Evolutionary conservation across 2,113 vertebrate genomes (phyloP).

Genomic region (Aspidoscelis tigris): DNA sequence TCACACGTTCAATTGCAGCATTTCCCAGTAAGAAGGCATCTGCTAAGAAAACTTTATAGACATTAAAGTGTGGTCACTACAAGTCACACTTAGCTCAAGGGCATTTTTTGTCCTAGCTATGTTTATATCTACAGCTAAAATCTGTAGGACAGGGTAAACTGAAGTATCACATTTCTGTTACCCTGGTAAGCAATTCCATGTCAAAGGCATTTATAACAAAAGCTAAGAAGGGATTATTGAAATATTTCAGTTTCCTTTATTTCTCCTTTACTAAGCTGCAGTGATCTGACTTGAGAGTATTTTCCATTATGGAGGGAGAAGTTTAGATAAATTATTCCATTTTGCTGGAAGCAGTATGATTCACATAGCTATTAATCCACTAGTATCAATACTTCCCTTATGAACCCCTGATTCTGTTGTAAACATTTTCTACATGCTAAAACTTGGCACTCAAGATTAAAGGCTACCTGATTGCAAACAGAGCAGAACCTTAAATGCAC

Average conservation of each 20-base stretch:
- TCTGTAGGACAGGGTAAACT: not conserved
- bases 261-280: not conserved
- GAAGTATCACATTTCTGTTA: not conserved
- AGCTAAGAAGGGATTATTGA: constrained; percentile 21
- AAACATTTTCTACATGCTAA: constrained; percentile 16
- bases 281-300: constrained; percentile 3
- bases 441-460: not conserved
- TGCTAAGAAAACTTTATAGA: too few species aligned
- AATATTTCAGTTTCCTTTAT: constrained; percentile 16
- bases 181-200: not conserved
- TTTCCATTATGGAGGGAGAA: constrained; percentile 24
- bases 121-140: not conserved
- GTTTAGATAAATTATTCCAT: not conserved
- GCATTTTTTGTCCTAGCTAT: too few species aligned
- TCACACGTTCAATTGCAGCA: too few species aligned
- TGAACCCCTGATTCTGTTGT: constrained; percentile 30
- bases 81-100: too few species aligned
- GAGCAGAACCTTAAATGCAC: constrained; percentile 19
- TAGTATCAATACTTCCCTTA: constrained; percentile 21
- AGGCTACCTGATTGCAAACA: not conserved
- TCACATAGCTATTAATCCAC: not conserved
- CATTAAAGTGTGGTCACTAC: too few species aligned
- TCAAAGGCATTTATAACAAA: constrained; percentile 5
- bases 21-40: too few species aligned
- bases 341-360: constrained; percentile 13